Evolutionary conservation across 2,797 vertebrate genomes (phyloP), one percentile per base, ranked within the genome.

Genomic region (Clarias fuscus): DNA sequence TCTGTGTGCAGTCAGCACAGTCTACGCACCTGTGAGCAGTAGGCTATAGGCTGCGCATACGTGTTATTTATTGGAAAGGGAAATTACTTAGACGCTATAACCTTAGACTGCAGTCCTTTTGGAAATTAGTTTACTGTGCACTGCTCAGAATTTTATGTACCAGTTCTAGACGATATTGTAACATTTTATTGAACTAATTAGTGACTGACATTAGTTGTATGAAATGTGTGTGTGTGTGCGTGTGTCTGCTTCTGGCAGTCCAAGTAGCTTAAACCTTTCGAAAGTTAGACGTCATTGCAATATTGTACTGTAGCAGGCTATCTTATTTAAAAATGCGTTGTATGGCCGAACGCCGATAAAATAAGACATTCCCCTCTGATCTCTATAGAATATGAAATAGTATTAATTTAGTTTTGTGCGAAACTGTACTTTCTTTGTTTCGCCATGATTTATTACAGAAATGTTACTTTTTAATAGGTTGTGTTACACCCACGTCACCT

Each of bases 101-200:
- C 86, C 85, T 90, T 85, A 84, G 83, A 88, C 89, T 88, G 82
- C 62, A 82, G 84, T 86, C 58, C 58, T 90, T 91, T 87, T 87
- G 84, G 86, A 92, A 92, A 89, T 91, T 30, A 92, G 79, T 61
- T 88, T 73, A 67, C 67, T 77, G 71, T 64, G 61, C 84, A 88
- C 90, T 92, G 90, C 90, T 90, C 85, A 87, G 64, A 71, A 86
- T 84, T 89, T 92, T 90, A 86, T 89, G 85, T 86, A 83, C 61
- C 67, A 82, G 73, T 73, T 80, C 37, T 70, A 79, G 67, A 81
- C 65, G 71, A 33, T 88, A 85, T 88, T 87, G 88, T 85, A 88
- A 89, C 86, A 48, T 89, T 90, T 87, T 88, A 89, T 91, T 89
- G 85, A 86, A 85, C 72, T 75, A 86, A 88, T 90, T 87, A 65